Percentiles rank a stretch among this genome's conserved stretches.
These are phyloP conservation scores for Dryobota labecula DNA, from an alignment of 2,888 invertebrate species.

Conservation along the genomic window DNA sequence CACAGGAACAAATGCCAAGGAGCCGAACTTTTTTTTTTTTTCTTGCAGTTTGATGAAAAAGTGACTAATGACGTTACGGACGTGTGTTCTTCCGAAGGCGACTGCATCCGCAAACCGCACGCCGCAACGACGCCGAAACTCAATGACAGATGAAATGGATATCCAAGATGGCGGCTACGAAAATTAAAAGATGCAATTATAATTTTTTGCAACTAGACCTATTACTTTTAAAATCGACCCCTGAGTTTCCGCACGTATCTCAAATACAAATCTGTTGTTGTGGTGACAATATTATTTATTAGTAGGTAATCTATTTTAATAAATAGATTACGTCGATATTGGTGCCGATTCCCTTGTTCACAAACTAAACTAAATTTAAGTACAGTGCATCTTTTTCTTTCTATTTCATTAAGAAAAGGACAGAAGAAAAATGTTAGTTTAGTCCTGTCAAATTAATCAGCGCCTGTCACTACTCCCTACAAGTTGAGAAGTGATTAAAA, in stretches of 20 bases:
- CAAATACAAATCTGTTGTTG: background rate
- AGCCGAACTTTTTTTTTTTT: slow-evolving; percentile 51
- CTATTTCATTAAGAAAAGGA: no score
- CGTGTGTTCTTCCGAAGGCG: slow-evolving; percentile 16
- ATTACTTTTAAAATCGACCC: background rate
- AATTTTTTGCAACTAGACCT: no score
- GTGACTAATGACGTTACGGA: slow-evolving; percentile 28
- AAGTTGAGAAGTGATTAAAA: no score
- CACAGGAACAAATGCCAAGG: slow-evolving; percentile 79
- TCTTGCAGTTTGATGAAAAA: slow-evolving; percentile 30
- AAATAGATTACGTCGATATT: background rate
- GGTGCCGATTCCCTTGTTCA: no score
- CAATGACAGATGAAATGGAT: background rate
- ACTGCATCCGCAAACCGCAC: background rate
- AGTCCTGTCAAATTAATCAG: no score
- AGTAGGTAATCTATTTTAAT: background rate
- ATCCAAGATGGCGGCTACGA: background rate
- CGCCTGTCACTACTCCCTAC: no score
- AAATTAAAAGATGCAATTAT: no score
- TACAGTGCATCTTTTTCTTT: no score
- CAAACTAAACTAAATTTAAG: no score
- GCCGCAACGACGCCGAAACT: background rate
- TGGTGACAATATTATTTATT: background rate
- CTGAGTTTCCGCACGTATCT: background rate
- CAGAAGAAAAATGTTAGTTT: no score